Conservation (phyloP, 2,797 vertebrate species). For the Platalea minor region DNA sequence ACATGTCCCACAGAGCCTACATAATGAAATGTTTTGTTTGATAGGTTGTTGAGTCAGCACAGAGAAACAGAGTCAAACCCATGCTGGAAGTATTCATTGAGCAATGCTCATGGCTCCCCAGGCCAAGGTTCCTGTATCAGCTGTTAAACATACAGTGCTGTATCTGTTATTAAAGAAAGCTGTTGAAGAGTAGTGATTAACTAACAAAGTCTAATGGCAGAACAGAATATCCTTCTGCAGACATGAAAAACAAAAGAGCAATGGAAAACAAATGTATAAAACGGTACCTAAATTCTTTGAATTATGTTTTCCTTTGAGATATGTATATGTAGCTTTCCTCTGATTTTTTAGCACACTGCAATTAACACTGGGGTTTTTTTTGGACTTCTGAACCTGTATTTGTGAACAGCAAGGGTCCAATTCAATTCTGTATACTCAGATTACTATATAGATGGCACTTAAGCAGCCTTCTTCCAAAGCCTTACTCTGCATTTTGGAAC, state of each 20-base stretch:
- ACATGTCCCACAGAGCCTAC: slow-evolving; percentile 45
- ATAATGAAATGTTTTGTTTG: slow-evolving; percentile 49
- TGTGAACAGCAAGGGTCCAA: not conserved
- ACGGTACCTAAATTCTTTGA: not conserved
- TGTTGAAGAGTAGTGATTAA: not conserved
- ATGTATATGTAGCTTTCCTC: not conserved
- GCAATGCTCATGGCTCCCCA: not conserved
- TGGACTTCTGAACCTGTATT: not conserved
- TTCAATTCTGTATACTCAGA: not conserved
- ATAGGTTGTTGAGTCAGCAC: slow-evolving; percentile 40
- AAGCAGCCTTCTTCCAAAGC: not conserved
- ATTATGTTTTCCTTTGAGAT: not conserved
- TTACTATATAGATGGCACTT: not conserved
- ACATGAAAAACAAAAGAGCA: not conserved
- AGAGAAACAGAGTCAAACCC: not conserved
- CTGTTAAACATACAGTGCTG: not conserved
- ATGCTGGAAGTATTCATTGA: not conserved
- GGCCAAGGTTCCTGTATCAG: slow-evolving; percentile 5
- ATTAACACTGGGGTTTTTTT: rapidly evolving
- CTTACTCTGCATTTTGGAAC: not conserved
- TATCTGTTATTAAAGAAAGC: not conserved
- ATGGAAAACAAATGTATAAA: not conserved
- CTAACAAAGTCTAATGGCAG: not conserved
- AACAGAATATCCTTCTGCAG: not conserved
- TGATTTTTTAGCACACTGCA: not conserved